Percentiles rank a stretch among this genome's conserved stretches.
Conservation (phyloP, 2,113 vertebrate species). For the Symphodus melops region DNA sequence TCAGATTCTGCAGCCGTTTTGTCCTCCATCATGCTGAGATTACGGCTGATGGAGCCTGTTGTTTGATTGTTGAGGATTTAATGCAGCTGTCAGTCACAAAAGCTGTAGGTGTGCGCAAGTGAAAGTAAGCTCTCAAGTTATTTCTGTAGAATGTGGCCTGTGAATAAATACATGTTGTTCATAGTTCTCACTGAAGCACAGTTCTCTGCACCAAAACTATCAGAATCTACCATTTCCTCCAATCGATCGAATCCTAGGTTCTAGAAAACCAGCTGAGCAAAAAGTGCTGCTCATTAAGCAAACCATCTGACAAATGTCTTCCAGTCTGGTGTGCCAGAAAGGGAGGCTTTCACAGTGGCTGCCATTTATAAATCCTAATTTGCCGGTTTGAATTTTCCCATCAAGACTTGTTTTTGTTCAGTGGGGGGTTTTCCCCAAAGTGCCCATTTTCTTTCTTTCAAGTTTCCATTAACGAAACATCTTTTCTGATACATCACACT, state of each 20-base stretch:
- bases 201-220: neutral
- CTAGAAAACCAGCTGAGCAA: constrained; percentile 4
- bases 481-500: constrained; percentile 24
- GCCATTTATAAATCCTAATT: constrained; percentile 35
- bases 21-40: constrained; percentile 40
- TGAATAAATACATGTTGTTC: neutral
- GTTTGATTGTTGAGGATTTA: constrained; percentile 66
- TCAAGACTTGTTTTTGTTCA: constrained; percentile 17
- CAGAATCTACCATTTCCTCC: constrained; percentile 10
- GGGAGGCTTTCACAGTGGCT: constrained; percentile 13
- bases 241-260: constrained; percentile 10
- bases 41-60: constrained; percentile 52
- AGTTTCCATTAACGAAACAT: constrained; percentile 29
- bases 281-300: constrained; percentile 9
- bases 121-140: constrained; percentile 18
- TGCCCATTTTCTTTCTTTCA: constrained; percentile 11
- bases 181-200: too few relatives aligned
- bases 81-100: constrained; percentile 65
- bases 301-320: constrained; percentile 11
- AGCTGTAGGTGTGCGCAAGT: constrained; percentile 16
- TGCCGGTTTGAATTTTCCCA: constrained; percentile 19
- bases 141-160: constrained; percentile 19
- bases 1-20: constrained; percentile 58
- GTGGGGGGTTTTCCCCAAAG: constrained; percentile 14
- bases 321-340: constrained; percentile 19